Percentiles rank a stretch among this genome's conserved stretches.
phyloP scores from a whole-genome alignment of 1,140 invertebrate genomes.

The Brachionus manjavacas region DNA sequence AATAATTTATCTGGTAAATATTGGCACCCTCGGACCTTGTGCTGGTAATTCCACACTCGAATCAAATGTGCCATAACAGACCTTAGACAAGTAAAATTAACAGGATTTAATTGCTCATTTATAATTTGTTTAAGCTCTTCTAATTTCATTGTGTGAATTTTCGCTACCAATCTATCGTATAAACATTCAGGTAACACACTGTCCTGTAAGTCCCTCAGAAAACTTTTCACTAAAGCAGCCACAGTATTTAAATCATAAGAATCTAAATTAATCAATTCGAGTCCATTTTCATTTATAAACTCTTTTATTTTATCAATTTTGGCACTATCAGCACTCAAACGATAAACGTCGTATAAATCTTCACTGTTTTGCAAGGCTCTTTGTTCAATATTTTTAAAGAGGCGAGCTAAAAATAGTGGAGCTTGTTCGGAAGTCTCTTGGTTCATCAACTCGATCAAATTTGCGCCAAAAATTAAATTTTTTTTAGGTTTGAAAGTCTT shows the following conservation, averaged over 20 bases:
- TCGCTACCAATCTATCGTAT: background rate
- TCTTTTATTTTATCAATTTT: constrained; percentile 19
- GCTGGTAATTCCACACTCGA: constrained; percentile 11
- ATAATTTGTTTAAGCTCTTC: constrained; percentile 16
- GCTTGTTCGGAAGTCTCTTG: background rate
- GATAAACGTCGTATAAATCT: constrained; percentile 39
- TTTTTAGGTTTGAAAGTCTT: background rate
- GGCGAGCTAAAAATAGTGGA: background rate
- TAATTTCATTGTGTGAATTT: background rate
- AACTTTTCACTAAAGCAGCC: constrained; percentile 26
- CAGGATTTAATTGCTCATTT: background rate
- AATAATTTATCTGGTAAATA: constrained; percentile 35
- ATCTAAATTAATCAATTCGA: constrained; percentile 22
- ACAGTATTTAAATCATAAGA: constrained; percentile 32
- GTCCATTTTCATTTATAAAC: background rate
- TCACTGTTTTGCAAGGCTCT: constrained; percentile 2
- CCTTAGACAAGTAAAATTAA: background rate
- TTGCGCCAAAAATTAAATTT: constrained; percentile 2
- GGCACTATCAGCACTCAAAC: background rate
- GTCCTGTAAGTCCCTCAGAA: constrained; percentile 17
- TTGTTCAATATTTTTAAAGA: constrained; percentile 20
- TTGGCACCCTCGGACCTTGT: constrained; percentile 20
- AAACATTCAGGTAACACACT: constrained; percentile 4
- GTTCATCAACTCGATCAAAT: constrained; percentile 7
- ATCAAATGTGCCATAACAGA: constrained; percentile 19